These are phyloP conservation scores for Chrysina gloriosa DNA, from an alignment of 2,888 invertebrate genomes.

Conservation along the genomic window DNA sequence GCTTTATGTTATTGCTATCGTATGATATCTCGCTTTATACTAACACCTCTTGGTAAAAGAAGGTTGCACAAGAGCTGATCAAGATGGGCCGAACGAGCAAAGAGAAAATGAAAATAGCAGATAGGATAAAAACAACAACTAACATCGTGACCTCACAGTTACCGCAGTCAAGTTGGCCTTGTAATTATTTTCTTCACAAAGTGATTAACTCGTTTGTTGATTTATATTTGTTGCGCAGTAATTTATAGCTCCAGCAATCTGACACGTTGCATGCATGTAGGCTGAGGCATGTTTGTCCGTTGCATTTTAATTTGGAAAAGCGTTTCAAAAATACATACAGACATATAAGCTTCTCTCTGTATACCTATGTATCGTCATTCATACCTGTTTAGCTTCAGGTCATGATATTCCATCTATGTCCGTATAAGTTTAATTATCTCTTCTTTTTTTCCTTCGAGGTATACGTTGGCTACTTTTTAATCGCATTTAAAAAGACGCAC, in stretches of 20 bases:
- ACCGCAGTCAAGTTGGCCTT: constrained; percentile 58
- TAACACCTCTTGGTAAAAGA: constrained; percentile 20
- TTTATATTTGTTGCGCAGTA: constrained; percentile 63
- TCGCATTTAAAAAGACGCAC: constrained; percentile 8
- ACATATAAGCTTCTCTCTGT: constrained; percentile 31
- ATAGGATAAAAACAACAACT: constrained; percentile 24
- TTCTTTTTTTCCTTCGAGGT: background rate
- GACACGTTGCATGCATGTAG: constrained; percentile 66
- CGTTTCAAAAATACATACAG: constrained; percentile 48
- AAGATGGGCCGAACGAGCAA: constrained; percentile 12
- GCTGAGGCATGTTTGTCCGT: constrained; percentile 63
- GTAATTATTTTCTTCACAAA: constrained; percentile 66
- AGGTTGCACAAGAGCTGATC: constrained; percentile 4
- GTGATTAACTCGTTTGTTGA: constrained; percentile 67
- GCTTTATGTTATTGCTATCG: background rate
- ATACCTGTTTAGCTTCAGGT: constrained; percentile 10
- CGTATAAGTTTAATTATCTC: constrained; percentile 20
- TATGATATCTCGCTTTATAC: constrained; percentile 3
- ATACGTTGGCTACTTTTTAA: constrained; percentile 7
- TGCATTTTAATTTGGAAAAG: constrained; percentile 65
- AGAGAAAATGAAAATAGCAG: constrained; percentile 27
- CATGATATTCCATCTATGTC: constrained; percentile 27
- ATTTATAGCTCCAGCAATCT: constrained; percentile 62
- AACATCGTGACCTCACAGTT: constrained; percentile 51
- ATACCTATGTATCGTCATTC: constrained; percentile 9